phyloP scores from a whole-genome alignment of 2,113 vertebrate species.

The Lepidiolamprologus cunningtoni region DNA sequence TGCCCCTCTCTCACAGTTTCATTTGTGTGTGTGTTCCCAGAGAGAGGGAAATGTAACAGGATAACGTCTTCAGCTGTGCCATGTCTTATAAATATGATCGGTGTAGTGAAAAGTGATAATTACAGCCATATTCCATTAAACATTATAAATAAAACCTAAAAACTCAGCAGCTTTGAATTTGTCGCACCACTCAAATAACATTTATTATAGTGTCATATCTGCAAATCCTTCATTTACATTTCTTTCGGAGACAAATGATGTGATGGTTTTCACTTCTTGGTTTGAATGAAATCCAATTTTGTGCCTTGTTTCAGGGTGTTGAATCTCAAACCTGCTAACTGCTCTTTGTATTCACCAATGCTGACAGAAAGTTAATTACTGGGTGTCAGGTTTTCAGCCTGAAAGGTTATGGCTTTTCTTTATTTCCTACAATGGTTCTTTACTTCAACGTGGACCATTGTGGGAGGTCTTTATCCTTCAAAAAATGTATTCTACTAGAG shows the following conservation, averaged over 20 bases:
- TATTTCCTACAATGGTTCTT: not conserved
- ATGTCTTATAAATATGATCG: not conserved
- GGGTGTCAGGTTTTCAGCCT: not conserved
- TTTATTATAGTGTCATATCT: not conserved
- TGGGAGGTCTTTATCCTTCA: not conserved
- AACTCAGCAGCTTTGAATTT: not conserved
- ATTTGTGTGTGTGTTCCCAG: not conserved
- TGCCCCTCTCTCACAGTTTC: not conserved
- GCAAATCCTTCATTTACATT: not conserved
- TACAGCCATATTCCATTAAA: not conserved
- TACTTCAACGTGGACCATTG: fast-evolving
- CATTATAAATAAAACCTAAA: not conserved
- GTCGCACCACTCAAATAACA: not conserved
- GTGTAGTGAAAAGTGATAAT: not conserved
- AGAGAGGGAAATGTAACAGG: constrained; percentile 6
- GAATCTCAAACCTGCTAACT: not conserved
- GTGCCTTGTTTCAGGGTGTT: not conserved
- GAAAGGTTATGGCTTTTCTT: not conserved
- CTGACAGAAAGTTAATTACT: not conserved
- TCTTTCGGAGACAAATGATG: not conserved
- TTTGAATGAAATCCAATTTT: not conserved
- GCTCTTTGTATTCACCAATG: not conserved
- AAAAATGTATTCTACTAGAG: not conserved
- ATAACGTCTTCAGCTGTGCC: not conserved
- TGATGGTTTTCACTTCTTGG: not conserved